Evolutionary conservation across 2,888 invertebrate species (phyloP).

Genomic region (Limenitis camilla): DNA sequence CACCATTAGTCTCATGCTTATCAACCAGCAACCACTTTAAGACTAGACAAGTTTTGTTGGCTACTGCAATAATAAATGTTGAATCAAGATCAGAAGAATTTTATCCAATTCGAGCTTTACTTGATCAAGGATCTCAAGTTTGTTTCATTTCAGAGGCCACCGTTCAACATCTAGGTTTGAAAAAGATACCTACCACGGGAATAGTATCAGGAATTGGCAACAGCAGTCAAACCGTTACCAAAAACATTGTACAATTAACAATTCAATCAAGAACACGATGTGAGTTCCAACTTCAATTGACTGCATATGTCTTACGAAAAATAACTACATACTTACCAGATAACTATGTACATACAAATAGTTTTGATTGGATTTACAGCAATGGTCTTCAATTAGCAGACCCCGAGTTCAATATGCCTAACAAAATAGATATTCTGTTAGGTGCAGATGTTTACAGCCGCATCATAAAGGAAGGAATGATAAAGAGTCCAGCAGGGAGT

Average conservation of each 20-base stretch:
- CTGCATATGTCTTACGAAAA: constrained; percentile 21
- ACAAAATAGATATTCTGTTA: constrained; percentile 21
- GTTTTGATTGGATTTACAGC: constrained; percentile 8
- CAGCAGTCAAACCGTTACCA: constrained; percentile 2
- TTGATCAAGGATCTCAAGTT: constrained; percentile 26
- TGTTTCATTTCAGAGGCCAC: constrained; percentile 22
- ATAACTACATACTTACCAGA: constrained; percentile 18
- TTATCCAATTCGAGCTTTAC: constrained; percentile 18
- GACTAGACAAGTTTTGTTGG: constrained; percentile 6
- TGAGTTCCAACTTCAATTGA: constrained; percentile 5
- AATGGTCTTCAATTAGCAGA: constrained; percentile 18
- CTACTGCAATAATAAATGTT: constrained; percentile 22
- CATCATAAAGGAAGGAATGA: constrained; percentile 19
- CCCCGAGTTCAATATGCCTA: constrained; percentile 22
- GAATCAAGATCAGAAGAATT: constrained; percentile 8
- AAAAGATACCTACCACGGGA: constrained; percentile 15
- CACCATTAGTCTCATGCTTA: too few relatives aligned
- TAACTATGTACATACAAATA: constrained; percentile 8
- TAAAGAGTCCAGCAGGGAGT: constrained; percentile 1
- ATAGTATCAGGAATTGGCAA: constrained; percentile 23
- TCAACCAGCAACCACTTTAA: neutral
- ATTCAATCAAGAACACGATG: constrained; percentile 22
- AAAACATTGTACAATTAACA: neutral
- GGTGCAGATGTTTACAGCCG: constrained; percentile 24
- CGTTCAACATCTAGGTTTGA: constrained; percentile 18